These are phyloP conservation scores for Drosophila nannoptera DNA, from an alignment of 1,140 invertebrate species.

Conservation along the genomic window DNA sequence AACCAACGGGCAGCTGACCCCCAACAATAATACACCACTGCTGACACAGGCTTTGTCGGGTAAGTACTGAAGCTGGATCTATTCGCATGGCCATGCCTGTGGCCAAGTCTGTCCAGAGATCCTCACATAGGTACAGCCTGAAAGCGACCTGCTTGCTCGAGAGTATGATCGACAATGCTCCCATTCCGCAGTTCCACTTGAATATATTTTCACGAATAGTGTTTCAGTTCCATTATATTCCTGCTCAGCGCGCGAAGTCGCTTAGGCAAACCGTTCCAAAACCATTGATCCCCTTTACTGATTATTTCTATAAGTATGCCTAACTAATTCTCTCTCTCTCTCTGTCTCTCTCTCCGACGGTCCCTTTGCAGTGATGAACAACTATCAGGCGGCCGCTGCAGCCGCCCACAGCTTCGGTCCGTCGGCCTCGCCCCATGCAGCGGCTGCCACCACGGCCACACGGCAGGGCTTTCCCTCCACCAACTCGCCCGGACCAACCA, in stretches of 20 bases:
- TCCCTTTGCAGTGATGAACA: slow-evolving; percentile 91
- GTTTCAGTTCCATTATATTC: background rate
- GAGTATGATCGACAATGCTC: too few relatives aligned
- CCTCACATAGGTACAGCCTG: too few relatives aligned
- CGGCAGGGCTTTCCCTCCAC: slow-evolving; percentile 91
- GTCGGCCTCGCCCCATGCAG: slow-evolving; percentile 79
- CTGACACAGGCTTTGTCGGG: slow-evolving; percentile 96
- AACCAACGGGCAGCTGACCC: slow-evolving; percentile 95
- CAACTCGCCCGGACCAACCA: slow-evolving; percentile 90
- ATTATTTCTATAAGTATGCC: background rate
- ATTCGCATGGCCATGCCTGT: too few relatives aligned
- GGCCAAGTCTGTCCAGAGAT: too few relatives aligned
- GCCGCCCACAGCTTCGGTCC: slow-evolving; percentile 86
- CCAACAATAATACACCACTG: slow-evolving; percentile 95
- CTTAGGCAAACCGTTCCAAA: background rate
- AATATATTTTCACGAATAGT: background rate
- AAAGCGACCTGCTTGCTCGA: too few relatives aligned
- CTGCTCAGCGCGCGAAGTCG: background rate
- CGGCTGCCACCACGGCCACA: slow-evolving; percentile 84
- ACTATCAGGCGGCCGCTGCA: slow-evolving; percentile 91
- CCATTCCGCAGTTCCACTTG: too few relatives aligned
- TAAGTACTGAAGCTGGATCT: slow-evolving; percentile 79
- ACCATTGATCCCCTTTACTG: background rate
- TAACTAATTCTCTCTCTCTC: background rate
- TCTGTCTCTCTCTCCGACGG: too few relatives aligned